phyloP scores from a whole-genome alignment of 2,888 invertebrate genomes.

The Caradrina clavipalpis region DNA sequence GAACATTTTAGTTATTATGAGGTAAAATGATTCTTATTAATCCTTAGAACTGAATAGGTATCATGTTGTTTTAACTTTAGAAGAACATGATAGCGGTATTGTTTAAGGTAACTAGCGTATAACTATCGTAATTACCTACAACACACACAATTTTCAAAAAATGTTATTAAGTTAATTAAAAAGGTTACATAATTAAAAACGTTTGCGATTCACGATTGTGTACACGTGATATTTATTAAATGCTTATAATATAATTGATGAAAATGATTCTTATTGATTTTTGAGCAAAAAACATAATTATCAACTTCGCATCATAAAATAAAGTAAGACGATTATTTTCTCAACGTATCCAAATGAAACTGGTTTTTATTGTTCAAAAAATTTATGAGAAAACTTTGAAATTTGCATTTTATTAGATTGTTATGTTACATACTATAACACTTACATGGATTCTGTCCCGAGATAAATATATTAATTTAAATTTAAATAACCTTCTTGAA shows the following conservation, averaged over 20 bases:
- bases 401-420: neutral
- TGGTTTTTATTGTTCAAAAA: slow-evolving; percentile 4
- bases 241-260: neutral
- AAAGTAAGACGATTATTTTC: slow-evolving; percentile 1
- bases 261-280: neutral
- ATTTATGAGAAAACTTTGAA: neutral
- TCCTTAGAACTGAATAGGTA: no score
- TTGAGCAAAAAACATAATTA: slow-evolving; percentile 3
- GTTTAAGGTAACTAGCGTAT: neutral
- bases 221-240: neutral
- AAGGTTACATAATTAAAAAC: neutral
- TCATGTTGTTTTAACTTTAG: neutral
- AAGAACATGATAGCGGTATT: neutral
- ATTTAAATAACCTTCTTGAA: no score
- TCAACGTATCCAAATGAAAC: neutral
- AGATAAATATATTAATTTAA: no score
- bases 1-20: neutral
- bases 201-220: neutral
- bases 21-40: neutral
- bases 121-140: neutral
- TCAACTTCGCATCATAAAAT: neutral
- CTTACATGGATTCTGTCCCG: no score
- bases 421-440: neutral
- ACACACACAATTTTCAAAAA: neutral
- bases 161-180: neutral